Evolutionary conservation across 2,113 vertebrate species (phyloP).

Genomic region (Rattus rattus): DNA sequence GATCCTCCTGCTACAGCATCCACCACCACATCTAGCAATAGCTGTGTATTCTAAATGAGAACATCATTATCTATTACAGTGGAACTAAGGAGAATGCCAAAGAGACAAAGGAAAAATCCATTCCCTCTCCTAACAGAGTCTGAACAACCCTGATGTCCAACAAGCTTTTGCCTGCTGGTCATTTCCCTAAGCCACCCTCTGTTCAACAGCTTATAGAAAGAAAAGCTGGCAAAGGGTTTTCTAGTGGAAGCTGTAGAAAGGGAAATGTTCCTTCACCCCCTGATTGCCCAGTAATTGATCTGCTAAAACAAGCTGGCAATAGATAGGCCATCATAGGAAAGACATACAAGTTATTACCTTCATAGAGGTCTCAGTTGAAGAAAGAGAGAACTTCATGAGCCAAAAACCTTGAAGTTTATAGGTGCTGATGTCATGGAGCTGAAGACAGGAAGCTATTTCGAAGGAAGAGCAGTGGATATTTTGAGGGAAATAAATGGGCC

Average conservation of each 20-base stretch:
- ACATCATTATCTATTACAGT: not conserved
- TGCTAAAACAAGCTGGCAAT: not conserved
- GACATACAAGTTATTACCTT: fast-evolving
- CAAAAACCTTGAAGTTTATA: not conserved
- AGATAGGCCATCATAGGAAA: not conserved
- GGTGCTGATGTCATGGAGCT: no score
- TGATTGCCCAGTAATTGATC: not conserved
- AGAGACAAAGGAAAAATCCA: not conserved
- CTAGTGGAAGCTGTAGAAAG: not conserved
- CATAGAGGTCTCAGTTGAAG: no score
- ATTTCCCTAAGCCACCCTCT: not conserved
- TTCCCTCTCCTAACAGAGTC: not conserved
- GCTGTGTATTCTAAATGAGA: not conserved
- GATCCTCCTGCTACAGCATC: not conserved
- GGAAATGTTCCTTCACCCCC: not conserved
- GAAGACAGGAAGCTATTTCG: not conserved
- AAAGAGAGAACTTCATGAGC: no score
- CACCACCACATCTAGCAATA: not conserved
- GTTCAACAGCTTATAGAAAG: not conserved
- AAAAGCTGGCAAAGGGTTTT: fast-evolving
- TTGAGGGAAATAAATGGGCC: not conserved
- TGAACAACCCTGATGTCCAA: not conserved
- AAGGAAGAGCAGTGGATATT: not conserved
- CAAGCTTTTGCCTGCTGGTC: not conserved
- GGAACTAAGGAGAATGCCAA: not conserved